These are phyloP conservation scores for Pyrocephalus nanus DNA, from an alignment of 2,797 vertebrate species.

Conservation along the genomic window DNA sequence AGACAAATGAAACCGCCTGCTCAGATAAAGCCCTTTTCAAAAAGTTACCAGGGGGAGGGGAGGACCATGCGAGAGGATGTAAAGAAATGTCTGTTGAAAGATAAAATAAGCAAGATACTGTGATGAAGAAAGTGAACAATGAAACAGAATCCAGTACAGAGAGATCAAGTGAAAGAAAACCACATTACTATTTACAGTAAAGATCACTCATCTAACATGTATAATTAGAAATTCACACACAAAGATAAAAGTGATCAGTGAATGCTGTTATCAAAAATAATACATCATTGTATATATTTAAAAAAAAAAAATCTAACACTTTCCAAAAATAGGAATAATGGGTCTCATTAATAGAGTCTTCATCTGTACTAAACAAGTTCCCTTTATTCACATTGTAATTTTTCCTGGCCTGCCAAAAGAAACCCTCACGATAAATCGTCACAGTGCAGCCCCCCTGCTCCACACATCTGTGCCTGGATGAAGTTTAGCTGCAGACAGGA, in stretches of 20 bases:
- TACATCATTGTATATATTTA: constrained; percentile 54
- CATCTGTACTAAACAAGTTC: constrained; percentile 59
- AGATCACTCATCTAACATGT: constrained; percentile 39
- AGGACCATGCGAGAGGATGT: neutral
- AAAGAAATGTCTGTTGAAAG: constrained; percentile 60
- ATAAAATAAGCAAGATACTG: constrained; percentile 60
- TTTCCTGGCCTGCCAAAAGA: constrained; percentile 51
- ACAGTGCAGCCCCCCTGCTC: neutral
- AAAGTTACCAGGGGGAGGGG: constrained; percentile 16
- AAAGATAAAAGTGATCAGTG: constrained; percentile 66
- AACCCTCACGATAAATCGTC: neutral
- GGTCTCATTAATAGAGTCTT: constrained; percentile 61
- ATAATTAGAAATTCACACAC: constrained; percentile 66
- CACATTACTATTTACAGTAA: constrained; percentile 58
- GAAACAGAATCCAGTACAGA: constrained; percentile 38
- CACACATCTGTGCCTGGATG: constrained; percentile 28
- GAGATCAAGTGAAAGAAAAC: constrained; percentile 54
- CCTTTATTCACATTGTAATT: constrained; percentile 53
- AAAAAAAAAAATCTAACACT: constrained; percentile 53
- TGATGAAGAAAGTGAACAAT: constrained; percentile 49
- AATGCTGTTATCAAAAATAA: constrained; percentile 58
- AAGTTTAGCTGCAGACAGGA: neutral
- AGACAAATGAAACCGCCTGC: constrained; percentile 41
- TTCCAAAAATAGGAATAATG: constrained; percentile 65
- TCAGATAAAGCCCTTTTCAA: constrained; percentile 55